A percentile compares a stretch with the other conserved stretches of the same genome.
These are phyloP conservation scores for Paracanthobrama guichenoti DNA, from an alignment of 2,113 vertebrate species.

Conservation along the genomic window DNA sequence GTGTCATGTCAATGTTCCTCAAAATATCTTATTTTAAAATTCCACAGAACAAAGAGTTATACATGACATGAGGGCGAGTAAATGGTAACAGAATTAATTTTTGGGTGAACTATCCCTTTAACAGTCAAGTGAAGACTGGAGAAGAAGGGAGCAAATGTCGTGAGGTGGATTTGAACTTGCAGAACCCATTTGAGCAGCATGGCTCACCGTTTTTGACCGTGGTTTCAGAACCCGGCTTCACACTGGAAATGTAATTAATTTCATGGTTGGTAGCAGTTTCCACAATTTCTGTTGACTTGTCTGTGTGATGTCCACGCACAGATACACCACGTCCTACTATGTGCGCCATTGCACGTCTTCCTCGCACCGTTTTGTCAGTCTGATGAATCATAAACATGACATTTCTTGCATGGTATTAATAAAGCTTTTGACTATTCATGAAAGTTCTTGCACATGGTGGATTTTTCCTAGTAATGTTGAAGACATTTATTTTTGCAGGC, in stretches of 20 bases:
- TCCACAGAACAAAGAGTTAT: neutral
- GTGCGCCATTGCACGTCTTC: neutral
- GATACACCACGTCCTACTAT: neutral
- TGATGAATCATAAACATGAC: constrained; percentile 34
- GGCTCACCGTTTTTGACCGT: neutral
- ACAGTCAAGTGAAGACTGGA: neutral
- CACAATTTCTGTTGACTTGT: neutral
- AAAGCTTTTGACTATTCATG: constrained; percentile 26
- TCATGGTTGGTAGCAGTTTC: neutral
- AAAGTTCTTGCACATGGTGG: neutral
- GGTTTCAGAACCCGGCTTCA: neutral
- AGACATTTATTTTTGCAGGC: neutral
- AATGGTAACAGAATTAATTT: neutral
- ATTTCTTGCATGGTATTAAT: neutral
- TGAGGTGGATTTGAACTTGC: neutral
- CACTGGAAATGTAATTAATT: neutral
- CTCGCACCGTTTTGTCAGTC: constrained; percentile 17
- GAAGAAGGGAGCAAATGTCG: neutral
- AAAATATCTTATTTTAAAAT: neutral
- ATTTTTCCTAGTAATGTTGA: neutral
- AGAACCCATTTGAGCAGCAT: neutral
- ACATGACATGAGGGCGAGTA: neutral
- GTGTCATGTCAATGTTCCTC: neutral
- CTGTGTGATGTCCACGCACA: constrained; percentile 3
- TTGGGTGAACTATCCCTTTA: neutral